Percentiles rank a stretch among this genome's conserved stretches.
Evolutionary conservation across 2,113 vertebrate genomes (phyloP).

Genomic region (Cynoglossus semilaevis): DNA sequence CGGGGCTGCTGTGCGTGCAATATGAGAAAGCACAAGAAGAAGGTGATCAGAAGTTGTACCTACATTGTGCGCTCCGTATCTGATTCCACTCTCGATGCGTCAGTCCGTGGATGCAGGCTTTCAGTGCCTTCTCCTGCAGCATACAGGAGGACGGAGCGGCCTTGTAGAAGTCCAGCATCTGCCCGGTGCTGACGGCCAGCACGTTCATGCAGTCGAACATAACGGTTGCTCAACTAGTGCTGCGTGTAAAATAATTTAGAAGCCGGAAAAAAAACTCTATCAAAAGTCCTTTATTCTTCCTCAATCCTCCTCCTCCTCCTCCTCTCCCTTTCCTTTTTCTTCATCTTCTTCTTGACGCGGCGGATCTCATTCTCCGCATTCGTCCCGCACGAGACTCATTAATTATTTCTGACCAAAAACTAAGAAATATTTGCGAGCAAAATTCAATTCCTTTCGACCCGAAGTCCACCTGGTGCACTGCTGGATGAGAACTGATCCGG

Average conservation of each 20-base stretch:
- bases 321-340: slow-evolving; percentile 8
- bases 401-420: slow-evolving; percentile 82
- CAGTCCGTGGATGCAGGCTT: slow-evolving; percentile 97
- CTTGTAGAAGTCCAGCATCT: slow-evolving; percentile 99
- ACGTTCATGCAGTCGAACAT: slow-evolving; percentile 99
- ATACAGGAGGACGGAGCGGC: slow-evolving; percentile 92
- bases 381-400: slow-evolving; percentile 90
- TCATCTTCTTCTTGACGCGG: slow-evolving; percentile 28
- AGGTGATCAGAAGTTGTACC: slow-evolving; percentile 73
- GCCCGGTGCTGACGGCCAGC: slow-evolving; percentile 94
- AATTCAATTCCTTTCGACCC: slow-evolving; percentile 78
- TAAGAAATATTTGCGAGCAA: slow-evolving; percentile 82
- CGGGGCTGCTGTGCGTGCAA: background rate
- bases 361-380: slow-evolving; percentile 46
- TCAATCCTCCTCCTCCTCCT: slow-evolving; percentile 83
- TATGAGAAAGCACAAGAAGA: slow-evolving; percentile 16
- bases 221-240: slow-evolving; percentile 73
- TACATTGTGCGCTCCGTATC: slow-evolving; percentile 97
- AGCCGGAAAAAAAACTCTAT: slow-evolving; percentile 79
- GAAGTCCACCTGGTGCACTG: slow-evolving; percentile 67
- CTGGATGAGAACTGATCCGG: too few species aligned
- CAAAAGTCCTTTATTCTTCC: slow-evolving; percentile 99
- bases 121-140: slow-evolving; percentile 97
- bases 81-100: slow-evolving; percentile 94
- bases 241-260: slow-evolving; percentile 75